Conservation (phyloP, 92 coral and sea anemone genomes). For the Porites evermanni region DNA sequence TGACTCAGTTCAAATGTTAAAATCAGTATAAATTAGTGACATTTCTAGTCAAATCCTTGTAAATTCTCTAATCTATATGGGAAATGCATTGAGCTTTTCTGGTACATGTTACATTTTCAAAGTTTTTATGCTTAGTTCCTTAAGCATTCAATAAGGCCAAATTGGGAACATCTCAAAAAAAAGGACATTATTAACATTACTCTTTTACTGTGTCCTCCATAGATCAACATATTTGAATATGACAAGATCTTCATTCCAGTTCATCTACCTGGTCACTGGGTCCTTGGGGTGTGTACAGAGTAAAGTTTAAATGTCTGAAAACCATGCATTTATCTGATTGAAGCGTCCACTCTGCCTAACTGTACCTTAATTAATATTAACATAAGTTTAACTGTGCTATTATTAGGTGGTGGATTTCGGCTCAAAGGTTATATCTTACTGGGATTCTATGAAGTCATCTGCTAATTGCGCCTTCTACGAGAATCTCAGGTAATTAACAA, state of each 20-base stretch:
- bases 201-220: constrained; percentile 2
- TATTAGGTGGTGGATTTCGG: background rate
- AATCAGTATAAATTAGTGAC: no score
- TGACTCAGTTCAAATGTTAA: no score
- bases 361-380: no score
- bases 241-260: constrained; percentile 35
- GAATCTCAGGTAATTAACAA: background rate
- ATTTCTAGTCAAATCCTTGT: no score
- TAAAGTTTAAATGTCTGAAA: no score
- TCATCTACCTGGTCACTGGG: constrained; percentile 49
- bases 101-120: no score
- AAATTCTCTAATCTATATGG: no score
- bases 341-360: background rate
- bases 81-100: no score
- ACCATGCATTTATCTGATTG: background rate
- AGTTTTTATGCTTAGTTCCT: no score
- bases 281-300: constrained; percentile 25
- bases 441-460: background rate
- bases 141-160: no score
- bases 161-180: background rate
- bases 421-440: constrained; percentile 1
- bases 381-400: background rate
- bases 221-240: constrained; percentile 42
- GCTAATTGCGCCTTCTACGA: background rate
- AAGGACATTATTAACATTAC: background rate